A percentile compares a stretch with the other conserved stretches of the same genome.
phyloP scores from a whole-genome alignment of 1,140 invertebrate genomes.

The Meloidogyne hapla region DNA sequence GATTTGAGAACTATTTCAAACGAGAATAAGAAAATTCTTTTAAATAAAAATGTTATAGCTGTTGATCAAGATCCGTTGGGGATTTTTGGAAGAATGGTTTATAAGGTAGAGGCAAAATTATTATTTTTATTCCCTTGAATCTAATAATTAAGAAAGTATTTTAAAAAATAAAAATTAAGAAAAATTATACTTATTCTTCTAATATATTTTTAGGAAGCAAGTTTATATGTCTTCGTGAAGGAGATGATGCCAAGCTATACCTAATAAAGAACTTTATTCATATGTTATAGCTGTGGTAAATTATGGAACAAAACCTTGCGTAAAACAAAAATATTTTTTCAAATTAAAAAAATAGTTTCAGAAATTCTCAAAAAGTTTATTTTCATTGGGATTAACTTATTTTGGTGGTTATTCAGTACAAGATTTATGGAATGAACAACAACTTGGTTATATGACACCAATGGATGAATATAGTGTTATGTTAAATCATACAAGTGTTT shows the following conservation, averaged over 20 bases:
- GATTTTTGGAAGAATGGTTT: constrained; percentile 67
- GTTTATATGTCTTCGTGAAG: constrained; percentile 47
- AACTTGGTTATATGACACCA: constrained; percentile 37
- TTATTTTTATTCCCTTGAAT: too few species aligned
- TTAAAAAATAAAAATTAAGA: too few species aligned
- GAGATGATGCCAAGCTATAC: constrained; percentile 50
- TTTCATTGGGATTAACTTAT: constrained; percentile 46
- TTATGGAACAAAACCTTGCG: constrained; percentile 28
- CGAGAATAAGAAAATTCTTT: constrained; percentile 85
- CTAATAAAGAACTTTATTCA: constrained; percentile 39
- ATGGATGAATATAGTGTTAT: constrained; percentile 19
- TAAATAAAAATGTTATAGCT: constrained; percentile 87
- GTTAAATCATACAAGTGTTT: constrained; percentile 37
- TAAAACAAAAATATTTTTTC: constrained; percentile 26
- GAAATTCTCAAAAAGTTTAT: constrained; percentile 33
- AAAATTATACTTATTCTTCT: too few species aligned
- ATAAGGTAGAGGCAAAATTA: constrained; percentile 35
- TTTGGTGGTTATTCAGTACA: constrained; percentile 44
- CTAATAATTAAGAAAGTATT: too few species aligned
- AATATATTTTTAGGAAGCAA: not conserved
- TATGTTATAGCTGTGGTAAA: constrained; percentile 51
- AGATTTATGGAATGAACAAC: constrained; percentile 49
- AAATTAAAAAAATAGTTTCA: constrained; percentile 17
- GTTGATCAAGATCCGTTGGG: constrained; percentile 92
- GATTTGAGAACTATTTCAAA: constrained; percentile 84